phyloP scores from a whole-genome alignment of 2,888 invertebrate genomes.

The Antheraea assamensis region DNA sequence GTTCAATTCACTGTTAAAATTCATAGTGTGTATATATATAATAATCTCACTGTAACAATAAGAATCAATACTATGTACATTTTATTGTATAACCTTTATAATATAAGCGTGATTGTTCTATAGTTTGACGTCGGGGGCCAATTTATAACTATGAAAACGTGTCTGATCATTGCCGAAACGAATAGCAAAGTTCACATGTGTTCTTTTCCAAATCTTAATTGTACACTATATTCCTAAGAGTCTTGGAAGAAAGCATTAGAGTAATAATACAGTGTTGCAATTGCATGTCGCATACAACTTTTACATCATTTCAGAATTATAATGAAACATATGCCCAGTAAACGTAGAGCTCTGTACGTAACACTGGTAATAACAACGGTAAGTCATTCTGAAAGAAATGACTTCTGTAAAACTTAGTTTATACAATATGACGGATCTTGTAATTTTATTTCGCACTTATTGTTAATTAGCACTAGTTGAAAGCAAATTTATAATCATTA shows the following conservation, averaged over 20 bases:
- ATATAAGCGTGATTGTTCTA: not conserved
- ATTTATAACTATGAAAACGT: not conserved
- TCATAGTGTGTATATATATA: not conserved
- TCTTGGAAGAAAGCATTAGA: too few species aligned
- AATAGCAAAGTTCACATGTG: not conserved
- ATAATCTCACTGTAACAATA: not conserved
- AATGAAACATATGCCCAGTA: too few species aligned
- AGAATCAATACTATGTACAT: not conserved
- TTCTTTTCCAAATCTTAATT: too few species aligned
- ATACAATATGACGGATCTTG: not conserved
- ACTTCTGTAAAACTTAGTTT: not conserved
- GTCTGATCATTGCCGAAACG: not conserved
- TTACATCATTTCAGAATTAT: too few species aligned
- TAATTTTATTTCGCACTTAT: not conserved
- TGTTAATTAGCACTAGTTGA: not conserved
- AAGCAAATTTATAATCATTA: not conserved
- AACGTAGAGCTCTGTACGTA: too few species aligned
- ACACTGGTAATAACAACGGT: too few species aligned
- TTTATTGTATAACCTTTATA: not conserved
- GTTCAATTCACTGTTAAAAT: not conserved
- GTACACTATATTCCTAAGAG: too few species aligned
- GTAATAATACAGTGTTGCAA: too few species aligned
- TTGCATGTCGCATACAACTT: too few species aligned
- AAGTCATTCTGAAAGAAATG: too few species aligned
- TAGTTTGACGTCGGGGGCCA: not conserved